Conservation (phyloP, 2,113 vertebrate genomes). For the Ivindomyrus marchei region DNA sequence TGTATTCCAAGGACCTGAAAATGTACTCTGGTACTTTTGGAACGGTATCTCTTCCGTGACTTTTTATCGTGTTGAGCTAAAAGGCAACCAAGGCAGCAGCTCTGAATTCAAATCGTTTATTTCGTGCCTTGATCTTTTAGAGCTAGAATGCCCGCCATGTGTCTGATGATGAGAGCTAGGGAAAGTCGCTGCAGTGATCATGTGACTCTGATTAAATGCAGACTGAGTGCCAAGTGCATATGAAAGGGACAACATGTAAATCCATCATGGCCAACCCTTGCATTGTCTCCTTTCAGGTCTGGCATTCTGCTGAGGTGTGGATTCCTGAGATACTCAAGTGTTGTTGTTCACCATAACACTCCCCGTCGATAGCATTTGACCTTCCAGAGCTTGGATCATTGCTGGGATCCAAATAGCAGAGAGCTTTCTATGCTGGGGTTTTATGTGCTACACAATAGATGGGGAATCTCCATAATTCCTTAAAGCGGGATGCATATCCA, state of each 20-base stretch:
- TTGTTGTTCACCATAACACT: slow-evolving; percentile 14
- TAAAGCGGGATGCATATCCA: neutral
- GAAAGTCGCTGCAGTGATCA: neutral
- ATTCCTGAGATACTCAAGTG: neutral
- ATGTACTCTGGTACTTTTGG: neutral
- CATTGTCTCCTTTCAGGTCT: neutral
- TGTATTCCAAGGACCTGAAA: neutral
- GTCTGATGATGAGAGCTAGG: neutral
- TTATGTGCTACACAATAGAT: neutral
- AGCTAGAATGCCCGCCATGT: neutral
- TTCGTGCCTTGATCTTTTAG: neutral
- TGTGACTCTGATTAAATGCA: neutral
- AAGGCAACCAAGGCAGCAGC: neutral
- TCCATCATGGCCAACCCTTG: neutral
- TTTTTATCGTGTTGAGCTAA: neutral
- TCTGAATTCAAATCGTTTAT: neutral
- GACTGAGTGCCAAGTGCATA: neutral
- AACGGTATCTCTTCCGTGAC: neutral
- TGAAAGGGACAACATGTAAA: neutral
- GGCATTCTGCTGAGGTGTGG: neutral
- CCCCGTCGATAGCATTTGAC: neutral
- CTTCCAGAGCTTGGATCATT: neutral
- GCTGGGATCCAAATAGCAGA: neutral
- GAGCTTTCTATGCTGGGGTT: neutral
- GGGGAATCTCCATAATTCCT: neutral